phyloP scores from a whole-genome alignment of 2,888 invertebrate genomes.

The Dugesia japonica region DNA sequence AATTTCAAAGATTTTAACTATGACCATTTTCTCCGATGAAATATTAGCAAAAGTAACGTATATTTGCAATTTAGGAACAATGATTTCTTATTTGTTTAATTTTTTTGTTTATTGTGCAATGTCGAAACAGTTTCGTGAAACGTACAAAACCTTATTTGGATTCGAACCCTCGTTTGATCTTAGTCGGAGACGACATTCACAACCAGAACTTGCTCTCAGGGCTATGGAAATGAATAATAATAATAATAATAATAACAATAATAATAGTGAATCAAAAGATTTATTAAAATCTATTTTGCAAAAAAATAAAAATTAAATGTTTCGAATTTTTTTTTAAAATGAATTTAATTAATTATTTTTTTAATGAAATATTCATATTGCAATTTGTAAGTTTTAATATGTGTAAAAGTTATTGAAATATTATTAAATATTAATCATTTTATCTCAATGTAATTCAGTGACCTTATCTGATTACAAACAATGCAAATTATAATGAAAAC shows the following conservation, averaged over 20 bases:
- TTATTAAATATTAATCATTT: no score
- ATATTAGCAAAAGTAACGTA: neutral
- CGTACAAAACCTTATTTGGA: constrained; percentile 52
- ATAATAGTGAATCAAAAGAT: neutral
- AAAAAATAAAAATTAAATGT: neutral
- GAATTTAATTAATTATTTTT: no score
- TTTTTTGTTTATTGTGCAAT: constrained; percentile 89
- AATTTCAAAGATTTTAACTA: constrained; percentile 49
- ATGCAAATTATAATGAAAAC: no score
- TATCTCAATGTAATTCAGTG: no score
- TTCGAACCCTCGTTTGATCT: constrained; percentile 3
- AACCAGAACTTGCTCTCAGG: constrained; percentile 20
- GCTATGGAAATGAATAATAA: neutral
- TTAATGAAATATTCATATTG: no score
- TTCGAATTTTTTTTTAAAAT: no score
- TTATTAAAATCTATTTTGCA: neutral
- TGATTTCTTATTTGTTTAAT: constrained; percentile 75
- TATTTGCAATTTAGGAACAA: constrained; percentile 65
- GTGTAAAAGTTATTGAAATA: no score
- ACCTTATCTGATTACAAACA: no score
- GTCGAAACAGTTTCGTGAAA: constrained; percentile 82
- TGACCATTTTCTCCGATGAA: constrained; percentile 31
- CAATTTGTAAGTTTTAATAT: no score
- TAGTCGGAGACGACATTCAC: neutral
- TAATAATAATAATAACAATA: no score